Conservation (phyloP, 2,888 invertebrate genomes). For the Apamea anceps region DNA sequence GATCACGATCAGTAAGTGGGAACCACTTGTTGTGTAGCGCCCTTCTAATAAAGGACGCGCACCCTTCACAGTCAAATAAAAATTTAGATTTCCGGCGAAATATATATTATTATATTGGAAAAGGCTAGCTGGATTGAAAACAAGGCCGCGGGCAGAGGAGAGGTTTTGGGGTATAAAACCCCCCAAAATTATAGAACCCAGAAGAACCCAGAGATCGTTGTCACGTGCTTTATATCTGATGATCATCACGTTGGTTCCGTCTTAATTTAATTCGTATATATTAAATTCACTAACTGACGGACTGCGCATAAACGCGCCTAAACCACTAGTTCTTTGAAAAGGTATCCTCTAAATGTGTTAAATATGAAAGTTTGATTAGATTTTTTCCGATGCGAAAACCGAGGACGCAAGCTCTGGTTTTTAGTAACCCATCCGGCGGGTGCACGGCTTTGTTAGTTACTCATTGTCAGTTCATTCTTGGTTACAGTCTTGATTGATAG, state of each 20-base stretch:
- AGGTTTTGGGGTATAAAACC: no score
- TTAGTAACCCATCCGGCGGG: neutral
- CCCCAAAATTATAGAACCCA: neutral
- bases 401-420: neutral
- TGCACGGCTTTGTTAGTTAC: no score
- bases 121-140: neutral
- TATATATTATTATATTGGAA: neutral
- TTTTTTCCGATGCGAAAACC: neutral
- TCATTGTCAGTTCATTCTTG: neutral
- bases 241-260: neutral
- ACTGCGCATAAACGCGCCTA: neutral
- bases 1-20: neutral
- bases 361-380: neutral
- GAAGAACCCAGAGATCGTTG: neutral
- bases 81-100: neutral
- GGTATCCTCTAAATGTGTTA: neutral
- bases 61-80: no score
- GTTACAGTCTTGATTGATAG: neutral
- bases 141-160: neutral
- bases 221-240: neutral
- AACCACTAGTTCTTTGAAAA: neutral
- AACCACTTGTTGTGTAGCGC: slow-evolving; percentile 2
- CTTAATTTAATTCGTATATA: neutral
- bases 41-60: neutral
- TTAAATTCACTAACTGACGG: neutral